Percentiles rank a stretch among this genome's conserved stretches.
Evolutionary conservation across 2,113 vertebrate species (phyloP).

Genomic region (Lophotis ruficrista): DNA sequence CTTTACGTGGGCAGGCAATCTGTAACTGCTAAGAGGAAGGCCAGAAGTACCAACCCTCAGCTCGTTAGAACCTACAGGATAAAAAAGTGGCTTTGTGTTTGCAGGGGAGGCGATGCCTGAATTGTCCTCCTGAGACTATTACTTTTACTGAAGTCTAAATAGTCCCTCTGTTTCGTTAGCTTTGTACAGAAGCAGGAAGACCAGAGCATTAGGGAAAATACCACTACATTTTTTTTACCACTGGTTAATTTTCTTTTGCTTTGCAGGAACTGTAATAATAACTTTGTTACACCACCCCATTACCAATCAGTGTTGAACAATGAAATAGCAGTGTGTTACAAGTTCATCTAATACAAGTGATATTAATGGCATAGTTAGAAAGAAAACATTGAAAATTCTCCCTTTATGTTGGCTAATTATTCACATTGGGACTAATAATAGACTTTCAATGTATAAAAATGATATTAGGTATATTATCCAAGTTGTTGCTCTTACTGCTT

Average conservation of each 20-base stretch:
- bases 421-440: not conserved
- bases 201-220: not conserved
- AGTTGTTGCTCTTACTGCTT: not conserved
- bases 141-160: not conserved
- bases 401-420: not conserved
- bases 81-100: not conserved
- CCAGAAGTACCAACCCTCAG: not conserved
- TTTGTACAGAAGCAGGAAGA: not conserved
- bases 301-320: not conserved
- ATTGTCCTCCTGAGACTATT: not conserved
- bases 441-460: not conserved
- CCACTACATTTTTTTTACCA: not conserved
- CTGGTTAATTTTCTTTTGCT: not conserved
- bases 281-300: not conserved
- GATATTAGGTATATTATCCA: not conserved
- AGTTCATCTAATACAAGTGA: not conserved
- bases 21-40: not conserved
- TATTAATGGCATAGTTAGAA: not conserved
- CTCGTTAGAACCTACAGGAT: not conserved
- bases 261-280: not conserved
- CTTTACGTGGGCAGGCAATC: not conserved
- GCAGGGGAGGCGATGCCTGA: not conserved
- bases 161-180: not conserved
- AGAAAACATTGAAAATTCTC: not conserved
- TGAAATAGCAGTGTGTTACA: not conserved